Conservation (phyloP, 37 sponge, comb jelly and placozoan genomes). For the Cladorhizidae sp. region DNA sequence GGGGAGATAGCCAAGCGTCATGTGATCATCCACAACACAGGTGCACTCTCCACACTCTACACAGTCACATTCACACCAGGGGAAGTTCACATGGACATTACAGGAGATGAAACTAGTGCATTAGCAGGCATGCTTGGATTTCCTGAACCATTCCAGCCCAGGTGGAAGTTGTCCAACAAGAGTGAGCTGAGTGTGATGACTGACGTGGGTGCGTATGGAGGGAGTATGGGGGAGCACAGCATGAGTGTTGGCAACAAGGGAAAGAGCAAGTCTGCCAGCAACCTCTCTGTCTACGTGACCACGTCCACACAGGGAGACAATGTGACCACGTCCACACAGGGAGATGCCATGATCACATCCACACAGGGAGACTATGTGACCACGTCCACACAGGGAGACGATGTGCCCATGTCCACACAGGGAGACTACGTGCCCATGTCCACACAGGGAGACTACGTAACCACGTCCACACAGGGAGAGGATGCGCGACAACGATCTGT, state of each 20-base stretch:
- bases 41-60: constrained; percentile 78
- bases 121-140: too few species aligned
- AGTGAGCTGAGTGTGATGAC: too few species aligned
- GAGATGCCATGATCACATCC: not conserved
- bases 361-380: not conserved
- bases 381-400: not conserved
- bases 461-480: too few species aligned
- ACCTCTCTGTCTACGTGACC: not conserved
- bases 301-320: not conserved
- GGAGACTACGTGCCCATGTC: not conserved
- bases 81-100: too few species aligned
- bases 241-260: too few species aligned
- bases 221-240: too few species aligned
- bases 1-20: constrained; percentile 68
- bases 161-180: too few species aligned
- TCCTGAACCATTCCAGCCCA: too few species aligned
- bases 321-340: not conserved
- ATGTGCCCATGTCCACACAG: not conserved
- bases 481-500: too few species aligned
- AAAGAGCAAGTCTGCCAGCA: not conserved
- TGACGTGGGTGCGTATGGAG: too few species aligned
- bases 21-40: constrained; percentile 70
- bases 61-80: constrained; percentile 12
- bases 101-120: too few species aligned
- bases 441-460: too few species aligned